Evolutionary conservation across 1,140 invertebrate genomes (phyloP).

Genomic region (Caenorhabditis elegans): WBcel235 BX284606.5:8991501-8992000

Average conservation of each 20-base stretch:
- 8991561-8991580: background rate
- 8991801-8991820: background rate
- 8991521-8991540: background rate
- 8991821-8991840: constrained; percentile 9
- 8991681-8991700: too few relatives aligned
- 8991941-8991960: background rate
- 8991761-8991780: background rate
- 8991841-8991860: background rate
- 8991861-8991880: background rate
- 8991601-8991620: background rate
- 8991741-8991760: constrained; percentile 8
- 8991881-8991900: background rate
- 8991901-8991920: background rate
- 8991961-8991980: background rate
- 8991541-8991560: too few relatives aligned
- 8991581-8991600: background rate
- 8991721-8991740: constrained; percentile 15
- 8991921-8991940: background rate
- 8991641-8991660: too few relatives aligned
- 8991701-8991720: background rate
- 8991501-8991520: too few relatives aligned
- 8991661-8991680: too few relatives aligned
- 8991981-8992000: too few relatives aligned
- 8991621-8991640: too few relatives aligned
- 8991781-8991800: constrained; percentile 19